Evolutionary conservation across 2,888 invertebrate genomes (phyloP).

Genomic region (Phania funesta): DNA sequence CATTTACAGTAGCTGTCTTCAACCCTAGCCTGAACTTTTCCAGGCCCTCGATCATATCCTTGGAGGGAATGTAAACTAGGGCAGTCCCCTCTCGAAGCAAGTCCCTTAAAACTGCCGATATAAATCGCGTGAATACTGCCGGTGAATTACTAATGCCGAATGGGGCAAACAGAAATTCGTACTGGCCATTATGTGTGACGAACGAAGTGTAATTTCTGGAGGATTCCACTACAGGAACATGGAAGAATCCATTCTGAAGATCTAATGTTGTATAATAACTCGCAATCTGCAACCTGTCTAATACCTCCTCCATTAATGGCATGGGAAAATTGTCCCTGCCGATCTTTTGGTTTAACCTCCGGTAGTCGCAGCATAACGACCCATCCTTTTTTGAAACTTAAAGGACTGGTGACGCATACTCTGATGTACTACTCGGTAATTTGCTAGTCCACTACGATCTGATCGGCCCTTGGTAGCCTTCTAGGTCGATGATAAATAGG

Average conservation of each 20-base stretch:
- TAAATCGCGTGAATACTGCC: constrained; percentile 7
- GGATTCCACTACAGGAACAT: constrained; percentile 25
- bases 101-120: constrained; percentile 1
- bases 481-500: constrained; percentile 57
- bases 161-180: constrained; percentile 51
- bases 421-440: constrained; percentile 73
- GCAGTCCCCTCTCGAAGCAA: not conserved
- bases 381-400: constrained; percentile 7
- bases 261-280: constrained; percentile 14
- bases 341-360: constrained; percentile 50
- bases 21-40: constrained; percentile 17
- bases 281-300: constrained; percentile 1
- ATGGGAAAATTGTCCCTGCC: constrained; percentile 55
- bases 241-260: constrained; percentile 21
- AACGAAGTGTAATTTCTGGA: constrained; percentile 60
- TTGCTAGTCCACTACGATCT: constrained; percentile 68
- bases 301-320: constrained; percentile 38
- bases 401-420: constrained; percentile 66
- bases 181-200: constrained; percentile 51
- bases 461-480: constrained; percentile 47
- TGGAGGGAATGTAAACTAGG: constrained; percentile 21
- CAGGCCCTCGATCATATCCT: constrained; percentile 29
- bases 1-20: constrained; percentile 26
- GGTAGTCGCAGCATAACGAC: constrained; percentile 74
- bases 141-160: constrained; percentile 46